Evolutionary conservation across 2,888 invertebrate genomes (phyloP).

Genomic region (Trachelus iudaicus): DNA sequence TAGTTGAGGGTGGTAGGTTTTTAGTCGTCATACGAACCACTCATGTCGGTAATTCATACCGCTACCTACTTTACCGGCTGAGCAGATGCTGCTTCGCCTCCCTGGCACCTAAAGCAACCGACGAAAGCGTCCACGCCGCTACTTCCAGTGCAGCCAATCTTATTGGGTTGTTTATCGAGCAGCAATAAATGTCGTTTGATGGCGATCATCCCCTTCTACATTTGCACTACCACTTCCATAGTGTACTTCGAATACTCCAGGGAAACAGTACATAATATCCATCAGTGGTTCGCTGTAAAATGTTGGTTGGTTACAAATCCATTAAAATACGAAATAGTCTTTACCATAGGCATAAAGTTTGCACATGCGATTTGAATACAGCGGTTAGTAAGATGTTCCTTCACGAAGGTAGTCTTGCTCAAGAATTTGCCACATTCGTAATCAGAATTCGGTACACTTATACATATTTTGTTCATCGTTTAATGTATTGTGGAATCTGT

Average conservation of each 20-base stretch:
- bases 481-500: neutral
- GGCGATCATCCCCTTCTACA: constrained; percentile 15
- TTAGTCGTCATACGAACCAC: neutral
- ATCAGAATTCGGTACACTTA: too few relatives aligned
- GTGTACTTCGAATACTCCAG: neutral
- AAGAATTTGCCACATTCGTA: neutral
- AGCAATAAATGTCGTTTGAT: constrained; percentile 25
- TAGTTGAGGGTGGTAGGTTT: neutral
- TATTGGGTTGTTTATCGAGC: constrained; percentile 33
- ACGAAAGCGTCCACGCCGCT: constrained; percentile 18
- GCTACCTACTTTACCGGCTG: constrained; percentile 47
- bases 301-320: constrained; percentile 32
- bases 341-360: constrained; percentile 20
- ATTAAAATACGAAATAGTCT: constrained; percentile 28
- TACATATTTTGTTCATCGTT: neutral
- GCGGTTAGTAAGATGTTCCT: neutral
- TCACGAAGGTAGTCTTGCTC: neutral
- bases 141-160: constrained; percentile 15
- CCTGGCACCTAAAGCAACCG: constrained; percentile 26
- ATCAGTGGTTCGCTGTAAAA: constrained; percentile 18
- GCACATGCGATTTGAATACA: constrained; percentile 1
- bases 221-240: neutral
- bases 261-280: constrained; percentile 13
- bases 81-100: constrained; percentile 16
- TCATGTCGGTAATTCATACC: constrained; percentile 39